These are phyloP conservation scores for Himantopus leucocephalus DNA, from an alignment of 2,113 vertebrate genomes.

Conservation along the genomic window DNA sequence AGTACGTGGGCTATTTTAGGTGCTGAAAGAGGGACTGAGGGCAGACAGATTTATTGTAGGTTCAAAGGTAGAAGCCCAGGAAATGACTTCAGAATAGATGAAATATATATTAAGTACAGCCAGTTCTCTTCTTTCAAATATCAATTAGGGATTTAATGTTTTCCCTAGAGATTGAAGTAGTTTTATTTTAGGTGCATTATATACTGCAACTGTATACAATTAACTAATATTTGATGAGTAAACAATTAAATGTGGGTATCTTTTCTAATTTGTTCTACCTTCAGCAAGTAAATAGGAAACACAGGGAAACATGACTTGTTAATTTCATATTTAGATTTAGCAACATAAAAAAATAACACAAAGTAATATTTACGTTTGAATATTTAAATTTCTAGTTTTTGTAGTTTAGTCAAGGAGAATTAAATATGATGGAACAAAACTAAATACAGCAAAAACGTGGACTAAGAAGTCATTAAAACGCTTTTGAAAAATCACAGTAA, in stretches of 20 bases:
- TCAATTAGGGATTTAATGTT: slow-evolving; percentile 20
- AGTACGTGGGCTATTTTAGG: background rate
- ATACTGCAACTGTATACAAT: background rate
- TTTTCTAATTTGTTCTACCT: background rate
- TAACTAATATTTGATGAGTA: background rate
- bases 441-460: background rate
- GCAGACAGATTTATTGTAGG: background rate
- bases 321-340: background rate
- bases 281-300: background rate
- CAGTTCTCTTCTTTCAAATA: slow-evolving; percentile 5
- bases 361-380: background rate
- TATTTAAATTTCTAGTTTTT: background rate
- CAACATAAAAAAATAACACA: background rate
- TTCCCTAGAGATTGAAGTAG: background rate
- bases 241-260: background rate
- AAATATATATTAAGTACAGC: background rate
- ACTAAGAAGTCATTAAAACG: background rate
- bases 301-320: background rate
- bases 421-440: background rate
- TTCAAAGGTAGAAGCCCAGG: slow-evolving; percentile 13
- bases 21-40: background rate
- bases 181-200: background rate
- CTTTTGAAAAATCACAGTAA: background rate
- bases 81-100: background rate
- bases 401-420: background rate